phyloP scores from a whole-genome alignment of 1,140 invertebrate genomes.

The Drosophila malerkotliana region DNA sequence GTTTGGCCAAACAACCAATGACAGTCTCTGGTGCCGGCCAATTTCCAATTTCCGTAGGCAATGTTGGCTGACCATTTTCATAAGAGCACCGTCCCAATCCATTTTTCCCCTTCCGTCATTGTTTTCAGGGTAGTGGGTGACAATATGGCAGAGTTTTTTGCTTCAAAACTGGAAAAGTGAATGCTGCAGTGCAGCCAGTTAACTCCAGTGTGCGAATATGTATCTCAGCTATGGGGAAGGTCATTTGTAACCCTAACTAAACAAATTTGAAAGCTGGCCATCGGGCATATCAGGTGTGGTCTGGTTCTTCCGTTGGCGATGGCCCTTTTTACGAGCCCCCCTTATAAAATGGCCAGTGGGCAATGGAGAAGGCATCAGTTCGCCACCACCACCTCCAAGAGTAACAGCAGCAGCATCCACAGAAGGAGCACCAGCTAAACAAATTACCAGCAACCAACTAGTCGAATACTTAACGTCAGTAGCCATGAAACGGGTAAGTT shows the following conservation, averaged over 20 bases:
- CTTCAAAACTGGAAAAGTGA: slow-evolving; percentile 54
- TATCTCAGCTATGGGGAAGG: slow-evolving; percentile 45
- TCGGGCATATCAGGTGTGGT: slow-evolving; percentile 66
- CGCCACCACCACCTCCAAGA: slow-evolving; percentile 43
- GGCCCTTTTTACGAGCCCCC: slow-evolving; percentile 44
- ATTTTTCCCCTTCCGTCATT: neutral
- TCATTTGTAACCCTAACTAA: slow-evolving; percentile 80
- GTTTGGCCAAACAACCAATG: slow-evolving; percentile 25
- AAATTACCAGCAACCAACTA: slow-evolving; percentile 62
- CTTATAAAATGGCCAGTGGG: slow-evolving; percentile 62
- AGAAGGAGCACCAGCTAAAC: slow-evolving; percentile 36
- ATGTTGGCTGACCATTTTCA: slow-evolving; percentile 47
- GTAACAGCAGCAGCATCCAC: slow-evolving; percentile 17
- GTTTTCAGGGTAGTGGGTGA: slow-evolving; percentile 45
- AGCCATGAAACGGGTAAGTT: slow-evolving; percentile 77
- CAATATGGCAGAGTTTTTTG: slow-evolving; percentile 21
- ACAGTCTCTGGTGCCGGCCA: slow-evolving; percentile 31
- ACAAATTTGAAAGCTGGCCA: slow-evolving; percentile 77
- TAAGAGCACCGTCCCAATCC: slow-evolving; percentile 10
- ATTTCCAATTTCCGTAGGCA: slow-evolving; percentile 70
- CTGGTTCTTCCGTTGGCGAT: slow-evolving; percentile 58
- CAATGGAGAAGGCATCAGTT: slow-evolving; percentile 52
- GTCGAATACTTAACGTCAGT: slow-evolving; percentile 68
- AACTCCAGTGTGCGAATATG: slow-evolving; percentile 26
- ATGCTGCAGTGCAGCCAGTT: slow-evolving; percentile 55